Evolutionary conservation across 2,113 vertebrate species (phyloP).

Genomic region (Microtus montanus): DNA sequence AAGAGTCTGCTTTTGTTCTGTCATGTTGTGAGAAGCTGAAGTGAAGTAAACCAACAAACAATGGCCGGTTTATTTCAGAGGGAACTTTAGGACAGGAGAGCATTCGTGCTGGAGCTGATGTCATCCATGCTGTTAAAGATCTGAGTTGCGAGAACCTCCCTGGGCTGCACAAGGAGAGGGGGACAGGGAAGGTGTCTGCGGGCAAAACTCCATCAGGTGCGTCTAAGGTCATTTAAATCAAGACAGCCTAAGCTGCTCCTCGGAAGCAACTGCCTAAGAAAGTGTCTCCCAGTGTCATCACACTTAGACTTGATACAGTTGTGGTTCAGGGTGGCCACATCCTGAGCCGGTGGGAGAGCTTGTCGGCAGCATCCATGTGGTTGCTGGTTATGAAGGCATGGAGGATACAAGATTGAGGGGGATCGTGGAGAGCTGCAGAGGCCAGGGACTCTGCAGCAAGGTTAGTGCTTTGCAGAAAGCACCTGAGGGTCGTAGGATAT

Average conservation of each 20-base stretch:
- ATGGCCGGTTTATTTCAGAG: background rate
- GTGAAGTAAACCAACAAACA: background rate
- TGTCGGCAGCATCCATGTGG: background rate
- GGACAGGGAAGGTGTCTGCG: background rate
- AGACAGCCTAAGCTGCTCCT: background rate
- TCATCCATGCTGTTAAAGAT: background rate
- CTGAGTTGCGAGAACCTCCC: background rate
- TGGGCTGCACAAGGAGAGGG: no score
- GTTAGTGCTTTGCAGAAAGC: background rate
- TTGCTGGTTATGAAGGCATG: background rate
- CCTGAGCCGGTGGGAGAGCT: background rate
- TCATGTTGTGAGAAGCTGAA: background rate
- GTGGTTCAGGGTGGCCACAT: background rate
- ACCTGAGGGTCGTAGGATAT: background rate
- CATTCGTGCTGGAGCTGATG: background rate
- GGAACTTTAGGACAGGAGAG: background rate
- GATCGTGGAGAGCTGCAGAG: background rate
- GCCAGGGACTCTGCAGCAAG: background rate
- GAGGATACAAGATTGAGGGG: background rate
- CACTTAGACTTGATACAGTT: background rate
- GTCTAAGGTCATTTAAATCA: background rate
- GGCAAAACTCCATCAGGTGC: background rate
- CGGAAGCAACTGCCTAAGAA: background rate
- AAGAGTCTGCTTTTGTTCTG: background rate
- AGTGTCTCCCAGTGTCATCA: background rate